Base-by-base conservation (phyloP, 2,797 vertebrate genomes). In the Manis crassicaudata region DNA sequence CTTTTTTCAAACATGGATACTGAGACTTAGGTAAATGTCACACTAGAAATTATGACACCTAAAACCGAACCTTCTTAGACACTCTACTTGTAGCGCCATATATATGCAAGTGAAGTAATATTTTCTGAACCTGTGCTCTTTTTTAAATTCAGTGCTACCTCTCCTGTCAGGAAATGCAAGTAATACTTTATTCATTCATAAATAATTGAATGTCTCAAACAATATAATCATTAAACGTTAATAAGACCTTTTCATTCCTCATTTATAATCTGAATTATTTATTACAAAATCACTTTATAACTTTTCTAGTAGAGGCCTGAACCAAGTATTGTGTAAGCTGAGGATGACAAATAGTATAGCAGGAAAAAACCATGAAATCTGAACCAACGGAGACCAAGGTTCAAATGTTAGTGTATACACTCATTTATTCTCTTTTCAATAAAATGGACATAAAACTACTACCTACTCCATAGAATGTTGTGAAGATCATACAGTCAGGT, bases 111-210 rank as follows among this genome's bases (percentile, higher is more conserved):
- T 40, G 27, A 81, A 82, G 43, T 76, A 46, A 21, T 86, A 12
- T 93, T 88, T 96, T 85, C n/a, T 21, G 56, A 88, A 56, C 0
- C 0, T 77, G 58, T 88, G 14, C 23, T 29, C 7, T 94, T 60
- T 92, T 67, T 93, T 60, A 7, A 68, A 90, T 90, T 87, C 80
- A 87, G 0, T 68, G 60, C 52, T 90, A n/a, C 29, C 54, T 77
- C 63, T 83, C 50, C 56, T 83, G 7, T 76, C 77, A 76, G 54
- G 17, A 63, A 87, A 62, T 76, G 35, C 29, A 76, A 46, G 37
- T 91, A n/a, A 82, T 93, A 52, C 25, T 79, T 90, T 86, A 43
- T 60, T 94, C 70, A 76, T 56, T 96, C 40, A 87, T 63, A 72
- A 58, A 79, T 58, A 72, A 7, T 76, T 72, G 43, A 91, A 63